These are phyloP conservation scores for Xenotilapia longispinis DNA, from an alignment of 2,113 vertebrate genomes.

Conservation along the genomic window DNA sequence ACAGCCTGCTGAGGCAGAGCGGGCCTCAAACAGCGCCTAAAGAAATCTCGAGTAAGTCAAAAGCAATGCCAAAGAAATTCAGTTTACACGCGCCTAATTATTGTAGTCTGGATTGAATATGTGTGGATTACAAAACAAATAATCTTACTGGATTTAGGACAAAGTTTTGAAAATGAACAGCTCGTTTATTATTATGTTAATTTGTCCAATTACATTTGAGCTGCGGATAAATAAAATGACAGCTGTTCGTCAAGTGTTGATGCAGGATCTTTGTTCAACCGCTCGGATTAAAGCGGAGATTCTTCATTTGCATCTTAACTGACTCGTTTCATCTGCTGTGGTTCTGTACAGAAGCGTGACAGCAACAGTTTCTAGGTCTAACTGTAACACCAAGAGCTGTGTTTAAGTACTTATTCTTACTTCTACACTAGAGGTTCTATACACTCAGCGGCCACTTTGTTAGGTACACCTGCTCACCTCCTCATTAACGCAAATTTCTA, in stretches of 20 bases:
- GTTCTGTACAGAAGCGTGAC: neutral
- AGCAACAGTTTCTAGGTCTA: neutral
- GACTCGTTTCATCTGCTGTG: neutral
- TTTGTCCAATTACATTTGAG: fast-evolving
- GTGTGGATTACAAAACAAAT: neutral
- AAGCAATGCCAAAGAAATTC: neutral
- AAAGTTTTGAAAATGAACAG: neutral
- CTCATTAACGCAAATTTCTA: neutral
- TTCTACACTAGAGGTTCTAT: neutral
- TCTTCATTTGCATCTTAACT: neutral
- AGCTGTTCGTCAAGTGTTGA: neutral
- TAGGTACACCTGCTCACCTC: neutral
- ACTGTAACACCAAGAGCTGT: neutral
- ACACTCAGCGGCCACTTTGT: neutral
- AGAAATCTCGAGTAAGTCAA: neutral
- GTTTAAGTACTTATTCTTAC: neutral
- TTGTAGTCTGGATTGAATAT: neutral
- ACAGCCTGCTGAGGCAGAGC: neutral
- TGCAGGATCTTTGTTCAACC: neutral
- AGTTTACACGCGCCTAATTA: neutral
- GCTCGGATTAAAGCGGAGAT: neutral
- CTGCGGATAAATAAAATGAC: neutral
- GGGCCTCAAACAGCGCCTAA: neutral
- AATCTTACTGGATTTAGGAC: neutral
- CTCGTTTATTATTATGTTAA: neutral